Evolutionary conservation across 2,797 vertebrate species (phyloP).

Genomic region (Yasuhikotakia modesta): DNA sequence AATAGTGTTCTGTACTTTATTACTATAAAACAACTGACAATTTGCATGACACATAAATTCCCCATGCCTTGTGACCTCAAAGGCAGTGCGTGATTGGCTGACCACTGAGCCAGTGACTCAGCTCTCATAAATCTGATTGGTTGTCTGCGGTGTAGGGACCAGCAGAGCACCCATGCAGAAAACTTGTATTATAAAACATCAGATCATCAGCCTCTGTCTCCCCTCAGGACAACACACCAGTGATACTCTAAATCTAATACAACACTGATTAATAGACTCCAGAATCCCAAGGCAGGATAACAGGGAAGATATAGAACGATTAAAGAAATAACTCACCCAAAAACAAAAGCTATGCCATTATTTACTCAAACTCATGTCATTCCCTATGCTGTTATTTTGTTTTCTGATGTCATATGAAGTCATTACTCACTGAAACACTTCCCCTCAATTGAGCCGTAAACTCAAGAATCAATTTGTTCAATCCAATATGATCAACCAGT

Average conservation of each 20-base stretch:
- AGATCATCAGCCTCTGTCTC: constrained; percentile 21
- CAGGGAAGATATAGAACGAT: not conserved
- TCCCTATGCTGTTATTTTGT: too few relatives aligned
- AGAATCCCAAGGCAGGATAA: not conserved
- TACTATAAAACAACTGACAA: not conserved
- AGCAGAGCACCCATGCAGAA: constrained; percentile 16
- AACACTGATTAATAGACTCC: constrained; percentile 5
- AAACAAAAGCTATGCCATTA: not conserved
- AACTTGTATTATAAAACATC: constrained; percentile 38
- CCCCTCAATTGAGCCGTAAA: too few relatives aligned
- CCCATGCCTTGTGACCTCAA: constrained; percentile 27
- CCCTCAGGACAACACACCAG: constrained; percentile 19
- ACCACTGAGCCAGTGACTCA: constrained; percentile 19
- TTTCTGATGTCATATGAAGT: too few relatives aligned
- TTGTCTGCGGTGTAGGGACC: constrained; percentile 27
- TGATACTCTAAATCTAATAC: constrained; percentile 22
- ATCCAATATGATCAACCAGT: not conserved
- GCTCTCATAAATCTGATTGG: constrained; percentile 39
- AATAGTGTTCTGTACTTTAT: constrained; percentile 8
- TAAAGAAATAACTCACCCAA: not conserved
- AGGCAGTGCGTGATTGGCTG: constrained; percentile 9
- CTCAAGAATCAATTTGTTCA: not conserved
- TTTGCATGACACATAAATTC: too few relatives aligned
- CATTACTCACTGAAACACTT: too few relatives aligned
- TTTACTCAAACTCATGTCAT: too few relatives aligned